Evolutionary conservation across 2,113 vertebrate species (phyloP), one percentile per base, ranked within the genome.

Genomic region (Pyxicephalus adspersus): DNA sequence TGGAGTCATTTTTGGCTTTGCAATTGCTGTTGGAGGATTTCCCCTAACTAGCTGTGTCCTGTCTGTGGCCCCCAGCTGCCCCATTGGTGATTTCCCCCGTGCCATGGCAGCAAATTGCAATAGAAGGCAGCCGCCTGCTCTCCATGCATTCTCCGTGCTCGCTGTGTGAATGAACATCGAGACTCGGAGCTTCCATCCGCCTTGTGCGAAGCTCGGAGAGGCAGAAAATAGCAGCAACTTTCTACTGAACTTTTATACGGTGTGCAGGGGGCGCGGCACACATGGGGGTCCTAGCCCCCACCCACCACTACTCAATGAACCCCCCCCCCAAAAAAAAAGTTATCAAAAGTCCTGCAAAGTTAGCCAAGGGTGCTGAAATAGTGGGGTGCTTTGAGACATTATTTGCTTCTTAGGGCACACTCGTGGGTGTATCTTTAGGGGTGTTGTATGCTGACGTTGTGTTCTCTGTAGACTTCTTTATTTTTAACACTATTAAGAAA

Each of bases 171-270:
- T 63, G 73, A 76, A 64, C 29, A 51, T 26, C 22, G 16, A 29
- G 4, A 13, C 16, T 45, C 38, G 25, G 75, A 57, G 17, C 31
- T 31, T 29, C 6, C 6, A 51, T 22, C 29, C 22, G 20, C 25
- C 4, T 5, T 2, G 28, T 15, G 31, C 22, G 15, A 55, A 25
- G 29, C 29, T 25, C 29, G 31, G 54, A 60, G 70, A 26, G 17
- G 8, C 9, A 34, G 52, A 34, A 28, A 23, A n/a, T n/a, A 50
- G 20, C 23, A 8, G 15, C 63, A 77, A 77, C 76, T 66, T 66
- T 77, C 3, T 31, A 20, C 28, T 34, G 16, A 77, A 66, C 76
- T 77, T 72, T 66, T 77, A 55, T 54, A 52, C 16, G 22, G 19
- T 20, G 15, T 61, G 38, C 20, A 23, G 25, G 26, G 45, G 22